Base-by-base conservation (phyloP, 2,797 vertebrate genomes). In the Cryptoprocta ferox region DNA sequence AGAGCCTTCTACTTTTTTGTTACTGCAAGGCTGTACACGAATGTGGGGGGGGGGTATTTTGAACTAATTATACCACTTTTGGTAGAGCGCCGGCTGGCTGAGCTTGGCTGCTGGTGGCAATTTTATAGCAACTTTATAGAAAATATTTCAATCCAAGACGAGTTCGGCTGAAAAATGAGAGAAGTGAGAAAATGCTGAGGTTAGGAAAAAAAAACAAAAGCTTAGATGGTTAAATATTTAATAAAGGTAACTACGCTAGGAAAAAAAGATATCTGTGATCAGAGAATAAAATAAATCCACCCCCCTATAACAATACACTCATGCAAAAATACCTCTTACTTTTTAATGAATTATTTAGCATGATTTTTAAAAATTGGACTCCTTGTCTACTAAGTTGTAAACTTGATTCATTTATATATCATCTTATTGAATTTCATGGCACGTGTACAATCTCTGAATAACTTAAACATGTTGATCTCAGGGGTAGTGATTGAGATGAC, bases 111-210 rank as follows among this genome's bases (percentile, higher is more conserved):
- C 4, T 84, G 71, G 53, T 73, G 61, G 26, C 37, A 81, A 37
- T 78, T 90, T 89, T 80, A 94, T 75, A 85, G 39, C 53, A 91
- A 26, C 6, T 85, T 91, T 70, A 42, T 59, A 89, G 73, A 70
- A 75, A 95, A 14, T 13, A 61, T 87, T 75, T 56, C 15, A 90
- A 84, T 80, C 15, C 39, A 78, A 35, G 66, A 21, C 1, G 8
- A 73, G 48, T 81, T 88, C 28, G 71, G 1, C n/a, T 83, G 53
- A 90, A 96, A 92, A 70, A 70, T 63, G n/a, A 50, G 37, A 63
- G 9, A 88, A 26, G 37, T 82, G 45, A 85, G 35, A 89, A 94
- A n/a, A 96, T 70, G 28, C 24, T 79, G 56, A 82, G 42, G 37
- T 1, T 39, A 75, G 76, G 32, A 63, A 13, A 79, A 13, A 79